A percentile compares a stretch with the other conserved stretches of the same genome.
These are phyloP conservation scores for Bubo bubo DNA, from an alignment of 2,113 vertebrate species.

Conservation along the genomic window DNA sequence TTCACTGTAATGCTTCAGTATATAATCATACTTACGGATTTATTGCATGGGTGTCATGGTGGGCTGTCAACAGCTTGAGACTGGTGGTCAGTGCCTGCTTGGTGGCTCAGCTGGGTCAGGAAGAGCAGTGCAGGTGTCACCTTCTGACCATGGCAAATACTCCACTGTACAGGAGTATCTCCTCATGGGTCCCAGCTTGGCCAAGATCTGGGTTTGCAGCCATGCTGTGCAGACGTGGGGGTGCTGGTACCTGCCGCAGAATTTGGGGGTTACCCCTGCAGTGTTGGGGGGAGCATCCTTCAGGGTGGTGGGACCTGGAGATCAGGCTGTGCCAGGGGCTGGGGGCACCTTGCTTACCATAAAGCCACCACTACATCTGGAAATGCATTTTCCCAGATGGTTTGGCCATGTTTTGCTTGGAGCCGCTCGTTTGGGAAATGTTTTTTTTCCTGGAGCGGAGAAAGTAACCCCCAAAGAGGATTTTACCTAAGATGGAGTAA, in stretches of 20 bases:
- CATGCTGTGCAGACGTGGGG: not conserved
- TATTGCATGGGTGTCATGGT: not conserved
- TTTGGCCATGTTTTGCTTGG: not conserved
- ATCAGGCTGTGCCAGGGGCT: not conserved
- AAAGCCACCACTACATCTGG: not conserved
- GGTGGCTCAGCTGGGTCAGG: not conserved
- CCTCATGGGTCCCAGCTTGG: not conserved
- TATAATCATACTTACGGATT: not conserved
- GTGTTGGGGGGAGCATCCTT: not conserved
- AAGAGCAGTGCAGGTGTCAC: not conserved
- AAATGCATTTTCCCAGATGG: not conserved
- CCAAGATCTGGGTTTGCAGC: not conserved
- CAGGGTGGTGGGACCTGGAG: not conserved
- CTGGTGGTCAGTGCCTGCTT: too few relatives aligned
- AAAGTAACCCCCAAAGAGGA: not conserved
- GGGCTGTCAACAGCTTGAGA: not conserved
- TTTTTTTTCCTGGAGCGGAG: not conserved
- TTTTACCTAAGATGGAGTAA: not conserved
- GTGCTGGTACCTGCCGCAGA: not conserved
- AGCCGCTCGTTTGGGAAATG: rapidly evolving
- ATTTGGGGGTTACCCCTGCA: not conserved
- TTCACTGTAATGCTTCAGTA: not conserved
- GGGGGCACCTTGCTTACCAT: not conserved
- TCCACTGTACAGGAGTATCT: rapidly evolving
- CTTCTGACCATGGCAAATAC: not conserved